These are phyloP conservation scores for Pteruthius melanotis DNA, from an alignment of 2,113 vertebrate genomes.

Conservation along the genomic window DNA sequence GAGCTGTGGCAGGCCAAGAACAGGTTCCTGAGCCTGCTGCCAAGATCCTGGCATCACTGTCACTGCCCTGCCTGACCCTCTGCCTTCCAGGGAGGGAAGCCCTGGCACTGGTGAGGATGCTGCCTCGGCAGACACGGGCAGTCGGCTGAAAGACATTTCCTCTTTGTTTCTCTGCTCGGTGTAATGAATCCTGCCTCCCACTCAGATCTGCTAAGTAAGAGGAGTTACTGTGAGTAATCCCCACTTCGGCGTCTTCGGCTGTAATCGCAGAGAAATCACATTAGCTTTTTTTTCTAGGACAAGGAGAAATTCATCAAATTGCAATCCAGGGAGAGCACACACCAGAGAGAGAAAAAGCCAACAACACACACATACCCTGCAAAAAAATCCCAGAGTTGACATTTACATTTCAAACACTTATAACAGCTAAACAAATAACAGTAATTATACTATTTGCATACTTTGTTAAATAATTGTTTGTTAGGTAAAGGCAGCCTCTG, in stretches of 20 bases:
- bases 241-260: constrained; percentile 13
- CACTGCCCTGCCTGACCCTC: not conserved
- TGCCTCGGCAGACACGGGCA: constrained; percentile 13
- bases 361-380: not conserved
- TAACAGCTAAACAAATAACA: constrained; percentile 73
- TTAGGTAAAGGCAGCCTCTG: constrained; percentile 25
- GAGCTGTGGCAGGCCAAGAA: not conserved
- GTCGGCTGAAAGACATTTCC: constrained; percentile 27
- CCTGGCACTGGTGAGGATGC: not conserved
- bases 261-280: constrained; percentile 22
- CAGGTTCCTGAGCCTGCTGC: not conserved
- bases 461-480: constrained; percentile 65
- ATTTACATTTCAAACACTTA: constrained; percentile 75
- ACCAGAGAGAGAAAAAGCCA: not conserved
- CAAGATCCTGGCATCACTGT: fast-evolving
- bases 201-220: constrained; percentile 42
- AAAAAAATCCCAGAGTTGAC: constrained; percentile 59
- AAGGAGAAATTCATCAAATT: constrained; percentile 58
- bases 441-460: constrained; percentile 78
- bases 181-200: constrained; percentile 69
- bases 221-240: constrained; percentile 51
- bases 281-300: constrained; percentile 21
- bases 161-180: constrained; percentile 21
- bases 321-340: constrained; percentile 34
- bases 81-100: constrained; percentile 11